Percentiles rank a stretch among this genome's conserved stretches.
Conservation (phyloP, 2,797 vertebrate species). For the Danio jaintianensis region DNA sequence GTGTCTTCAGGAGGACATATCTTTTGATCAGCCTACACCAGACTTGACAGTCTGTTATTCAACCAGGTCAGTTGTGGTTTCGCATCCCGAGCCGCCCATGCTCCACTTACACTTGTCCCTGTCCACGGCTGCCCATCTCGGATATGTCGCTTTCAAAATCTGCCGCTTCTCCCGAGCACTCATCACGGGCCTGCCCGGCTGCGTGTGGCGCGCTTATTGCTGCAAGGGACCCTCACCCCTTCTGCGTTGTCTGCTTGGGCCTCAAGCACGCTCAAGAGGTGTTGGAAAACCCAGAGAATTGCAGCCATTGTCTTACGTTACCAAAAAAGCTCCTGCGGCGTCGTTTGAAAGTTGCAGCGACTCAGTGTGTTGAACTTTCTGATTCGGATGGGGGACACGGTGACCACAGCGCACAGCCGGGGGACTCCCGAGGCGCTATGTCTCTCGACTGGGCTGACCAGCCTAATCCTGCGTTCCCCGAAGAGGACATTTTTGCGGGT, state of each 20-base stretch:
- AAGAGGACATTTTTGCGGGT: no score
- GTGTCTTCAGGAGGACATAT: no score
- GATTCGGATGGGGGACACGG: neutral
- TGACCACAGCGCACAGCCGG: neutral
- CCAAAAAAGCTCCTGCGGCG: neutral
- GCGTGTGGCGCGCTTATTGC: neutral
- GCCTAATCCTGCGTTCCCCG: no score
- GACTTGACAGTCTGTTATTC: no score
- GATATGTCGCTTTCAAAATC: neutral
- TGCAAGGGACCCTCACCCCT: neutral
- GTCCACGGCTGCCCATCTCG: no score
- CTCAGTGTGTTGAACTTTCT: neutral
- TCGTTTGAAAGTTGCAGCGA: neutral
- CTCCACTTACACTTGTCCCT: no score
- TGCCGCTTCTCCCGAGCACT: neutral
- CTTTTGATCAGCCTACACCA: no score
- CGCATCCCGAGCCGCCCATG: no score
- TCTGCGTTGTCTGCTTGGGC: no score
- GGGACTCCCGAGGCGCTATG: neutral
- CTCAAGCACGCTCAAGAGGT: no score
- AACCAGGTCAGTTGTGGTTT: no score
- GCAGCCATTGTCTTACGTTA: neutral
- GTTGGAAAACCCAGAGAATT: neutral
- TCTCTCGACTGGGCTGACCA: neutral
- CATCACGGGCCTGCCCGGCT: neutral